A percentile compares a stretch with the other conserved stretches of the same genome.
phyloP scores from a whole-genome alignment of 2,113 vertebrate species.

The Terrapene triunguis region DNA sequence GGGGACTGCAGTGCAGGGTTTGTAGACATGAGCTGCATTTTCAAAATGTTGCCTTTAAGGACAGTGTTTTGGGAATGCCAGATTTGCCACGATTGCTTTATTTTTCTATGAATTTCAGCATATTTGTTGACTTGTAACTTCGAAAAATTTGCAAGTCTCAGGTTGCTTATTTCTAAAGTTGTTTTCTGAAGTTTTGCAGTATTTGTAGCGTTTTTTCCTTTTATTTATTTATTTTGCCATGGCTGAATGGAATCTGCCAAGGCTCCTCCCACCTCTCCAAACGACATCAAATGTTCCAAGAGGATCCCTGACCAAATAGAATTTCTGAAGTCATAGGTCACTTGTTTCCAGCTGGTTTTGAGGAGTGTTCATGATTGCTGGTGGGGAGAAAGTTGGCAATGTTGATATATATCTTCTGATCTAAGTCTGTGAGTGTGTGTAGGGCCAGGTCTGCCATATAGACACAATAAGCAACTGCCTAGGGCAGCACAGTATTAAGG shows the following conservation, averaged over 20 bases:
- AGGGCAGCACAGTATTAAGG: neutral
- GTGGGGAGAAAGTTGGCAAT: neutral
- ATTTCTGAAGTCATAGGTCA: neutral
- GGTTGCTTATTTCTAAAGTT: neutral
- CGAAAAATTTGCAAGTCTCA: neutral
- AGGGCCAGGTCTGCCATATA: neutral
- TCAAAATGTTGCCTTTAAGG: neutral
- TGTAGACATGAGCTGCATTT: neutral
- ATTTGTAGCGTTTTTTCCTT: neutral
- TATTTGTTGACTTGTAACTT: neutral
- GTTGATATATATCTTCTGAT: neutral
- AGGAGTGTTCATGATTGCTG: neutral
- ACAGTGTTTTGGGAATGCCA: neutral
- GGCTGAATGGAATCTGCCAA: slow-evolving; percentile 21
- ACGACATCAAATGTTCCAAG: neutral
- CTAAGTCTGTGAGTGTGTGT: neutral
- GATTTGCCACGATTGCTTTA: slow-evolving; percentile 4
- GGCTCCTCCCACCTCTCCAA: accelerated
- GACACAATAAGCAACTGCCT: neutral
- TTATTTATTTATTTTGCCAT: slow-evolving; percentile 18
- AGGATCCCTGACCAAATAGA: neutral
- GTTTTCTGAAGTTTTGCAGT: slow-evolving; percentile 13
- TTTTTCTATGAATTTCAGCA: slow-evolving; percentile 11
- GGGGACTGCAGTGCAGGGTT: neutral
- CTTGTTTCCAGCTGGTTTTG: neutral